These are phyloP conservation scores for Cryptoblepharus egeriae DNA, from an alignment of 2,797 vertebrate genomes.

Conservation along the genomic window DNA sequence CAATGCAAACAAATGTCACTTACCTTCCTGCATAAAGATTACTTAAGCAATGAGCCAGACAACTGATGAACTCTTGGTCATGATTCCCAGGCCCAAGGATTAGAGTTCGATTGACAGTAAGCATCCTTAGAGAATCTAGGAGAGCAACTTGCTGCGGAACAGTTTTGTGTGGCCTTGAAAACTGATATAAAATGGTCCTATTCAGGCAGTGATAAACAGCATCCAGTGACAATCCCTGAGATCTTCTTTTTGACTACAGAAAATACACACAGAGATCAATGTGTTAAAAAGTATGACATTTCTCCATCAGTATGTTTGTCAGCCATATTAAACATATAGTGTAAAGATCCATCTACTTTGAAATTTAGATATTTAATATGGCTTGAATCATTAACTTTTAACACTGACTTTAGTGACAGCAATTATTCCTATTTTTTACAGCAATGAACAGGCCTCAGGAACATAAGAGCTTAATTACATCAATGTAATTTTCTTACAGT, in stretches of 20 bases:
- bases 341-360: neutral
- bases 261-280: slow-evolving; percentile 37
- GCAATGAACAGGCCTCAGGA: neutral
- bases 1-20: slow-evolving; percentile 28
- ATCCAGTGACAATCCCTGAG: slow-evolving; percentile 94
- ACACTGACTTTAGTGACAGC: neutral
- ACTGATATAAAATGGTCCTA: slow-evolving; percentile 96
- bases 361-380: neutral
- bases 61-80: slow-evolving; percentile 97
- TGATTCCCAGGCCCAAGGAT: slow-evolving; percentile 97
- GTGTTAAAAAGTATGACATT: neutral
- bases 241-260: slow-evolving; percentile 91
- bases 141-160: slow-evolving; percentile 97
- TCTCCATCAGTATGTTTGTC: neutral
- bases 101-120: slow-evolving; percentile 96
- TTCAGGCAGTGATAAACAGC: slow-evolving; percentile 97
- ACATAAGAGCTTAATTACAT: neutral
- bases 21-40: slow-evolving; percentile 94
- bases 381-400: neutral
- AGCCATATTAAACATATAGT: neutral
- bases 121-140: slow-evolving; percentile 91
- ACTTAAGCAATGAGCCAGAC: slow-evolving; percentile 95
- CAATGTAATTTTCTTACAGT: neutral
- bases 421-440: slow-evolving; percentile 4
- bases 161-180: slow-evolving; percentile 95